These are phyloP conservation scores for Pimephales promelas DNA, from an alignment of 2,113 vertebrate genomes.

Conservation along the genomic window DNA sequence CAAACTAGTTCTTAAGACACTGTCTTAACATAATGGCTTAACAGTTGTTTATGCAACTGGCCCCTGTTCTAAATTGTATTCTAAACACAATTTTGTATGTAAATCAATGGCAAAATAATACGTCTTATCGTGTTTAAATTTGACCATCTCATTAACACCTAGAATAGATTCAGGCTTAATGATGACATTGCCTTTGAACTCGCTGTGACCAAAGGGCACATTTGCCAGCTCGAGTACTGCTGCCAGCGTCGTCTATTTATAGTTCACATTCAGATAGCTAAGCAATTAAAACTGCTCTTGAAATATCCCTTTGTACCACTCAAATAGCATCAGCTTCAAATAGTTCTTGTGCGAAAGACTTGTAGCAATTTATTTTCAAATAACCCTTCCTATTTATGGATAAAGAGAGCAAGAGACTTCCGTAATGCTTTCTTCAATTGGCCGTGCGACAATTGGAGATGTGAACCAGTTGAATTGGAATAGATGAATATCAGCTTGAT, in stretches of 20 bases:
- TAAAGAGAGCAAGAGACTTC: not conserved
- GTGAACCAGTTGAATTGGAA: slow-evolving; percentile 16
- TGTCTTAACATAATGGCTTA: too few relatives aligned
- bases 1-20: too few relatives aligned
- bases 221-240: slow-evolving; percentile 6
- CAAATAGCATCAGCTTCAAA: slow-evolving; percentile 19
- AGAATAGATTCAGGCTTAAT: slow-evolving; percentile 25
- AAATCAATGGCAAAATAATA: slow-evolving; percentile 21
- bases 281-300: slow-evolving; percentile 30
- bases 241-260: slow-evolving; percentile 24
- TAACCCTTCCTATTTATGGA: slow-evolving; percentile 1
- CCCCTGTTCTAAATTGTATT: not conserved
- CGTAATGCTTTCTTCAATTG: slow-evolving; percentile 14
- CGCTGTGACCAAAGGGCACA: slow-evolving; percentile 44
- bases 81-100: not conserved
- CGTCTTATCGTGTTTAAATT: slow-evolving; percentile 6
- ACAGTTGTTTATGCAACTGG: too few relatives aligned
- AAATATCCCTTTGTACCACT: slow-evolving; percentile 10
- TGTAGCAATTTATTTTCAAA: slow-evolving; percentile 15
- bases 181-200: slow-evolving; percentile 31
- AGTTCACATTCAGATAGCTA: slow-evolving; percentile 18
- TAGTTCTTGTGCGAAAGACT: not conserved
- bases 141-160: not conserved
- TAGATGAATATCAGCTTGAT: not conserved
- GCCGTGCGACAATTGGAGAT: not conserved